A percentile compares a stretch with the other conserved stretches of the same genome.
Evolutionary conservation across 2,113 vertebrate species (phyloP).

Genomic region (Craseonycteris thonglongyai): DNA sequence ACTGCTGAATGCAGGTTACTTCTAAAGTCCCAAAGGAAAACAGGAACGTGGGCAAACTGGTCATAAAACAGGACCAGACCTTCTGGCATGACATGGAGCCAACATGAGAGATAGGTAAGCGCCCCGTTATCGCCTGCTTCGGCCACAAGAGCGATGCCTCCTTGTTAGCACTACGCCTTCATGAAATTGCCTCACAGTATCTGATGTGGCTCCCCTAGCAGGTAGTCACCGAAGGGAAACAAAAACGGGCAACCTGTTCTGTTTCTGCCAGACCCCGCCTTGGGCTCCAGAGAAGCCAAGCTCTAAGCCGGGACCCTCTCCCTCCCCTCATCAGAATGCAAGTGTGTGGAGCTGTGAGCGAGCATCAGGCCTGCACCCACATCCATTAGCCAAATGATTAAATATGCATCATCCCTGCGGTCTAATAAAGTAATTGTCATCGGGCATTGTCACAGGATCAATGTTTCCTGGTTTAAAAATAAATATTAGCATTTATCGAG

Average conservation of each 20-base stretch:
- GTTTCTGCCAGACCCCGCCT: background rate
- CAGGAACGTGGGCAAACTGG: background rate
- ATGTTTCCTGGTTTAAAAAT: constrained; percentile 48
- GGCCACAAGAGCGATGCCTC: background rate
- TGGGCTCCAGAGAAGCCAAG: background rate
- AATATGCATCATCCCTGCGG: background rate
- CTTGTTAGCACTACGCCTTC: constrained; percentile 2
- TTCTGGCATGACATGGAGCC: background rate
- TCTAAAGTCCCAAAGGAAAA: background rate
- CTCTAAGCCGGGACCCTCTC: background rate
- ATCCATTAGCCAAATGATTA: constrained; percentile 29
- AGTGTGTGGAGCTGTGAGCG: background rate
- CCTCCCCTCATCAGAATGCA: background rate
- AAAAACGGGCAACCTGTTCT: background rate
- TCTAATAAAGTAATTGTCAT: constrained; percentile 24
- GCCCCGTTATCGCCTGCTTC: background rate
- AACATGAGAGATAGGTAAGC: accelerated
- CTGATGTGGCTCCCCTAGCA: background rate
- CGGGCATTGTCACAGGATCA: constrained; percentile 48
- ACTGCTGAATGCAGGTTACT: background rate
- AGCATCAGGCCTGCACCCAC: background rate
- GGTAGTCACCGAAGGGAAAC: background rate
- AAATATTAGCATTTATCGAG: constrained; percentile 49
- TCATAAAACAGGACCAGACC: background rate
- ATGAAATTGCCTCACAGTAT: background rate